Conservation (phyloP, 2,888 invertebrate species). For the Gerosis bhagava region DNA sequence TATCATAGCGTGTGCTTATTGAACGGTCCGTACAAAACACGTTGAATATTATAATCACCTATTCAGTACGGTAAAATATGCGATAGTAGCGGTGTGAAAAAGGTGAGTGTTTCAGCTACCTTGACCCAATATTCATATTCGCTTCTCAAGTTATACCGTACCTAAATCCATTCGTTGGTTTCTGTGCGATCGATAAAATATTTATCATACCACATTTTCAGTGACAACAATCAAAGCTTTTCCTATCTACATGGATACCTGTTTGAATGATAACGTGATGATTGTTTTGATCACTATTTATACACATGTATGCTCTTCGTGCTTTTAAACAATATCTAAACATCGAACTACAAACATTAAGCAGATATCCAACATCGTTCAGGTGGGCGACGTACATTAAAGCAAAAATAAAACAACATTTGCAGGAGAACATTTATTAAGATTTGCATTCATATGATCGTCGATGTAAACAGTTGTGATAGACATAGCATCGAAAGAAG, state of each 20-base stretch:
- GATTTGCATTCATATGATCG: conserved; percentile 50
- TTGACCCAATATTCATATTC: conserved; percentile 16
- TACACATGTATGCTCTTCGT: conserved; percentile 8
- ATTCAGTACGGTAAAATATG: neutral
- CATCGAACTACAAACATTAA: conserved; percentile 31
- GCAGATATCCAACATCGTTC: conserved; percentile 25
- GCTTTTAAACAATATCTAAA: conserved; percentile 26
- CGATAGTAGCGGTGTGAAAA: neutral
- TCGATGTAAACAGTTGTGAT: conserved; percentile 53
- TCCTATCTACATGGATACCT: conserved; percentile 8
- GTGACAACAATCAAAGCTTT: conserved; percentile 6
- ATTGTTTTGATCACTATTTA: conserved; percentile 3
- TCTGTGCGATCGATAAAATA: conserved; percentile 14
- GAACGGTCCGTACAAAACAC: too few relatives aligned
- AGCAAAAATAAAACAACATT: conserved; percentile 76
- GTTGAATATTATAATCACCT: neutral
- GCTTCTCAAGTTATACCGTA: conserved; percentile 5
- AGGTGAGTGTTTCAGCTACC: conserved; percentile 3
- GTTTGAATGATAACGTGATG: conserved; percentile 13
- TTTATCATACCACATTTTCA: conserved; percentile 9
- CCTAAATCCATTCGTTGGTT: conserved; percentile 6
- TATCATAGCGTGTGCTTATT: too few relatives aligned
- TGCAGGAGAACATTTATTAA: conserved; percentile 71
- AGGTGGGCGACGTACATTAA: conserved; percentile 44
- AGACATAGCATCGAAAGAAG: conserved; percentile 44